Percentiles rank a stretch among this genome's conserved stretches.
phyloP scores from a whole-genome alignment of 2,113 vertebrate species.

The Columba livia region DNA sequence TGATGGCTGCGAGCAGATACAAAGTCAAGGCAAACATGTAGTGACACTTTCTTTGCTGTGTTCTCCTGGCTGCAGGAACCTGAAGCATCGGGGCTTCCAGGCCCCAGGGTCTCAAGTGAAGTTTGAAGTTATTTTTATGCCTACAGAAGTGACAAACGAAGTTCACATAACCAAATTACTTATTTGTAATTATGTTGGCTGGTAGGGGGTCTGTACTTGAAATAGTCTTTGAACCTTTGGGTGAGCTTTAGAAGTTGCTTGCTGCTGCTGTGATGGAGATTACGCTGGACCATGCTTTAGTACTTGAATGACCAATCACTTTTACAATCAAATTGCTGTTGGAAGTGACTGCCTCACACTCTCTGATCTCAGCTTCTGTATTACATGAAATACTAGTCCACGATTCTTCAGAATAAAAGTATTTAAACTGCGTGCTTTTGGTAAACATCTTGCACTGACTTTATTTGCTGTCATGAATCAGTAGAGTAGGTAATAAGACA shows the following conservation, averaged over 20 bases:
- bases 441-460: neutral
- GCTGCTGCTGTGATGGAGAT: neutral
- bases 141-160: neutral
- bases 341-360: neutral
- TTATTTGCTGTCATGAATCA: neutral
- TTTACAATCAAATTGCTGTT: neutral
- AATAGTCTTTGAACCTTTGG: neutral
- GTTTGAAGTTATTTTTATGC: neutral
- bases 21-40: neutral
- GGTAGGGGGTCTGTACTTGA: neutral
- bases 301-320: neutral
- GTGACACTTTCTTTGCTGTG: neutral
- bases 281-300: neutral
- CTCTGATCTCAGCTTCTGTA: neutral
- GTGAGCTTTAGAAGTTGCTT: neutral
- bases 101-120: neutral
- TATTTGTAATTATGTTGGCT: neutral
- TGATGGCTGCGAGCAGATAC: neutral
- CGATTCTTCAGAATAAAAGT: neutral
- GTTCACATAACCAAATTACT: rapidly evolving
- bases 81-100: neutral
- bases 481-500: neutral
- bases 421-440: neutral
- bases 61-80: neutral
- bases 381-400: neutral